Evolutionary conservation across 2,113 vertebrate species (phyloP).

Genomic region (Larimichthys polyactis): DNA sequence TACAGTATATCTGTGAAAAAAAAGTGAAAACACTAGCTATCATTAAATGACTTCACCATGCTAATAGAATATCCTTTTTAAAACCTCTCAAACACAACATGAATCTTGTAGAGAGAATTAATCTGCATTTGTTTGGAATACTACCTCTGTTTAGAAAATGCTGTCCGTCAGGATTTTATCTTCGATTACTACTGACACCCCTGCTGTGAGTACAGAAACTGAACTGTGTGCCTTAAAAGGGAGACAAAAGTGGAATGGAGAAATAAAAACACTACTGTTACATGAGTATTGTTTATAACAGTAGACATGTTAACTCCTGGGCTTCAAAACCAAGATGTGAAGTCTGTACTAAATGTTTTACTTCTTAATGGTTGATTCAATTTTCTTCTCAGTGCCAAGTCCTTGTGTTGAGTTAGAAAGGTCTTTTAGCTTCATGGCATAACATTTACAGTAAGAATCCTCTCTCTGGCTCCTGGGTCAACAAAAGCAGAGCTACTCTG

Average conservation of each 20-base stretch:
- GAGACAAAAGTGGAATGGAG: conserved; percentile 75
- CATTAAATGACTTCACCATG: conserved; percentile 82
- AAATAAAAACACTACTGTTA: conserved; percentile 64
- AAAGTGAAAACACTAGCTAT: conserved; percentile 79
- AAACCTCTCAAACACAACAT: conserved; percentile 78
- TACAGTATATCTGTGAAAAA: conserved; percentile 80
- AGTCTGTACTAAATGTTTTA: conserved; percentile 60
- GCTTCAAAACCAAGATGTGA: conserved; percentile 69
- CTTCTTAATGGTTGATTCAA: conserved; percentile 59
- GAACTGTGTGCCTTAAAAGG: conserved; percentile 75
- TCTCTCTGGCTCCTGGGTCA: conserved; percentile 58
- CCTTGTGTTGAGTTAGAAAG: conserved; percentile 55
- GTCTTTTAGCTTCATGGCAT: conserved; percentile 60
- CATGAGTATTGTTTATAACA: conserved; percentile 59
- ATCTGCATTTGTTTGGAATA: conserved; percentile 62
- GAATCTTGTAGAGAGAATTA: conserved; percentile 67
- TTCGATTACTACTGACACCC: conserved; percentile 62
- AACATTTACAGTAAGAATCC: conserved; percentile 61
- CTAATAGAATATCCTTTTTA: conserved; percentile 80
- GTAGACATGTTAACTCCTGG: conserved; percentile 70
- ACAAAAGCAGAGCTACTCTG: conserved; percentile 76
- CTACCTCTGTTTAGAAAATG: conserved; percentile 68
- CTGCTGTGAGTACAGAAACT: conserved; percentile 72
- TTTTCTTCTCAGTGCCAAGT: conserved; percentile 67
- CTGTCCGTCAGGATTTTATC: conserved; percentile 57